Conservation (phyloP, 2,797 vertebrate species). For the Chanos chanos region DNA sequence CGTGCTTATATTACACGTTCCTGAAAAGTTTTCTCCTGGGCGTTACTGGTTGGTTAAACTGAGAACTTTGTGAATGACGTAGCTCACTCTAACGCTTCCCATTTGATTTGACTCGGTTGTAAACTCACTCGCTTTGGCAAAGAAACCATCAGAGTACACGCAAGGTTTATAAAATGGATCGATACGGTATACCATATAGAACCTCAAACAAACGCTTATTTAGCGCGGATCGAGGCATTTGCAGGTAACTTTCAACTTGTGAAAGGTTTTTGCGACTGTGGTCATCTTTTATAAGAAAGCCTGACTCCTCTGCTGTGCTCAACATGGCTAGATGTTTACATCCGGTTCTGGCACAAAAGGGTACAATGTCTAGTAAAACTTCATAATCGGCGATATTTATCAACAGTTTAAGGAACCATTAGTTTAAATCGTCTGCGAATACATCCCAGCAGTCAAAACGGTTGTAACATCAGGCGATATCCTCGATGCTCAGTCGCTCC, state of each 20-base stretch:
- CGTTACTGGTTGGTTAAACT: constrained; percentile 23
- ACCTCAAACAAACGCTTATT: neutral
- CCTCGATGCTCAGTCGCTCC: no score
- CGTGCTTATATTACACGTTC: neutral
- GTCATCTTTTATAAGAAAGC: constrained; percentile 16
- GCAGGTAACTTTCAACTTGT: constrained; percentile 39
- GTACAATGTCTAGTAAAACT: neutral
- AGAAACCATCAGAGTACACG: neutral
- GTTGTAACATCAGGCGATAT: no score
- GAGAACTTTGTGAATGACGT: constrained; percentile 30
- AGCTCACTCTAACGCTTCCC: neutral
- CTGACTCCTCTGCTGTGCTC: constrained; percentile 6
- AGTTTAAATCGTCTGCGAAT: no score
- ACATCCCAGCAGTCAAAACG: neutral
- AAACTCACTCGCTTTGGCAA: neutral
- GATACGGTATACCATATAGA: constrained; percentile 14
- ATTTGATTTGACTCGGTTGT: neutral
- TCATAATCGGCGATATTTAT: neutral
- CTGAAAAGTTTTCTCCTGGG: neutral
- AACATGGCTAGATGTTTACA: constrained; percentile 37
- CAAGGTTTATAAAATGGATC: constrained; percentile 33
- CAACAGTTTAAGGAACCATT: no score
- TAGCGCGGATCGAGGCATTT: constrained; percentile 24
- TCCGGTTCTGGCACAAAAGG: constrained; percentile 25
- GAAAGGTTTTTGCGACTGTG: neutral